Evolutionary conservation across 1,140 invertebrate species (phyloP).

Genomic region (Arion vulgaris): DNA sequence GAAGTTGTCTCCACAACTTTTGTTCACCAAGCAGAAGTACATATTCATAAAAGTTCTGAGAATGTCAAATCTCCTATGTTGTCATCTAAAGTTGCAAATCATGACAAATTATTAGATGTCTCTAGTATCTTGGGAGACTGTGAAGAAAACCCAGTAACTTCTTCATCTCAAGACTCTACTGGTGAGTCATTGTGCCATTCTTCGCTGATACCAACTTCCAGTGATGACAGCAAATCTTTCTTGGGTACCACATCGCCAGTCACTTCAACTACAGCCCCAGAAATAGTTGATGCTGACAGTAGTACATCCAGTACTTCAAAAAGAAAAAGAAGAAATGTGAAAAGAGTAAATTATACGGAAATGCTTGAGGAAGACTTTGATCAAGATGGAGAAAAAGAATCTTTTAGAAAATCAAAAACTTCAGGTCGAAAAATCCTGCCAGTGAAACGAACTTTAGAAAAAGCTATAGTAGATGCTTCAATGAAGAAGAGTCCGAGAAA

Average conservation of each 20-base stretch:
- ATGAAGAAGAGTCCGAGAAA: not conserved
- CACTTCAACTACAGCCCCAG: conserved; percentile 3
- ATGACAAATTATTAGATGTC: not conserved
- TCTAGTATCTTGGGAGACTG: not conserved
- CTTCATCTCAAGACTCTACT: not conserved
- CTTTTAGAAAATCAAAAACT: not conserved
- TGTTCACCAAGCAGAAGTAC: not conserved
- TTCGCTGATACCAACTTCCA: not conserved
- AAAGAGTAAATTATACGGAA: conserved; percentile 23
- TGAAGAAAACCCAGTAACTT: not conserved
- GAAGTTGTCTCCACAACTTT: not conserved
- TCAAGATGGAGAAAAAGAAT: not conserved
- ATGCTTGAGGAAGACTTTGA: conserved; percentile 28
- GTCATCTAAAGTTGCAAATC: not conserved
- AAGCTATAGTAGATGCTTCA: conserved; percentile 2
- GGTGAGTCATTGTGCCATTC: not conserved
- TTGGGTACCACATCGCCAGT: not conserved
- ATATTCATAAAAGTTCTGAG: not conserved
- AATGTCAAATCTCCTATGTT: not conserved
- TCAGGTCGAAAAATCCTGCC: not conserved
- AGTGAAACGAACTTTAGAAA: conserved; percentile 3
- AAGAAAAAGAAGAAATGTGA: conserved; percentile 7
- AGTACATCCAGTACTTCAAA: not conserved
- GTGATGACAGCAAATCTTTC: not conserved
- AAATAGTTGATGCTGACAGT: conserved; percentile 27